Evolutionary conservation across 2,888 invertebrate species (phyloP).

Genomic region (Coenonympha arcania): DNA sequence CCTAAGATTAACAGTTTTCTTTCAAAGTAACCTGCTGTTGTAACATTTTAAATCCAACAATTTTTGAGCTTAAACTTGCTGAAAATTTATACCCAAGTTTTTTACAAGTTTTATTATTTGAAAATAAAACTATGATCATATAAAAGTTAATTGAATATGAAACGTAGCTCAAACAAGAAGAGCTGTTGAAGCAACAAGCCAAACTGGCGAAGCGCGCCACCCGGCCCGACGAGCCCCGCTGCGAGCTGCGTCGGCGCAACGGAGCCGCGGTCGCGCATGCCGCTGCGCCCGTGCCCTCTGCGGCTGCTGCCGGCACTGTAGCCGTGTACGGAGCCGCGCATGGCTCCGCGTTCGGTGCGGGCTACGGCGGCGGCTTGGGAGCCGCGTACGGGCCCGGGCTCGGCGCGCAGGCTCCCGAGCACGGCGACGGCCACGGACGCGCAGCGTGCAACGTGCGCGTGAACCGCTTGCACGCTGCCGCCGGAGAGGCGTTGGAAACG

Average conservation of each 20-base stretch:
- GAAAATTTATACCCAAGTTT: background rate
- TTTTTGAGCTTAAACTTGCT: no score
- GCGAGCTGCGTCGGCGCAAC: constrained; percentile 1
- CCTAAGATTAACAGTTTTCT: no score
- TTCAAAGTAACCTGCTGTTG: no score
- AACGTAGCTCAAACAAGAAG: constrained; percentile 50
- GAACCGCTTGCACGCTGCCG: constrained; percentile 76
- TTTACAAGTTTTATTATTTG: background rate
- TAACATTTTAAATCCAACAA: no score
- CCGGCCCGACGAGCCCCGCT: constrained; percentile 4
- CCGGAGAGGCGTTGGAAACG: constrained; percentile 92
- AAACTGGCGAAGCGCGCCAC: constrained; percentile 35
- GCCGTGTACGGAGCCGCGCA: constrained; percentile 24
- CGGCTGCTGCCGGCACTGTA: background rate
- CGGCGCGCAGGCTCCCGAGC: background rate
- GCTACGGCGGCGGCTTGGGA: constrained; percentile 23
- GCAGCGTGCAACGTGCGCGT: constrained; percentile 62
- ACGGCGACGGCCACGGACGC: constrained; percentile 26
- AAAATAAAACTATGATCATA: background rate
- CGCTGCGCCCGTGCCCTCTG: constrained; percentile 17
- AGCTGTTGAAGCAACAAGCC: constrained; percentile 50
- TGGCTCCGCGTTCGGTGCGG: background rate
- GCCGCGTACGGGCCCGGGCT: constrained; percentile 14
- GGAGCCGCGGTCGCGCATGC: background rate
- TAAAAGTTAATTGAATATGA: background rate